Evolutionary conservation across 2,797 vertebrate species (phyloP).

Genomic region (Euphonia xanthogaster): DNA sequence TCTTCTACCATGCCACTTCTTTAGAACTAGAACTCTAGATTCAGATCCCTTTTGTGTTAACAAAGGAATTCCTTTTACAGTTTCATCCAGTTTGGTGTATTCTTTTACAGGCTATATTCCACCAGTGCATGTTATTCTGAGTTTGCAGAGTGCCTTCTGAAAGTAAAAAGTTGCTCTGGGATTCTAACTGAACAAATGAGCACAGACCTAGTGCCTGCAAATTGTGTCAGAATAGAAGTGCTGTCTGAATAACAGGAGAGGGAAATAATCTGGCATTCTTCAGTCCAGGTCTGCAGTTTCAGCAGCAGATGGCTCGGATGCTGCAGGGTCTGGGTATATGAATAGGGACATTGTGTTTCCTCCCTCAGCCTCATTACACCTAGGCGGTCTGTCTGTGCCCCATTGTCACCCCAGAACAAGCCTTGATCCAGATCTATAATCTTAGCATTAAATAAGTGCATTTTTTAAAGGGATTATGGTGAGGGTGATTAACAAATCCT

Average conservation of each 20-base stretch:
- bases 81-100: neutral
- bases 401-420: neutral
- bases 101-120: neutral
- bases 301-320: slow-evolving; percentile 43
- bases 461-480: slow-evolving; percentile 1
- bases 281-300: neutral
- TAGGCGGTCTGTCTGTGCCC: slow-evolving; percentile 11
- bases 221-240: neutral
- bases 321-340: neutral
- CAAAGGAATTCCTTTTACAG: neutral
- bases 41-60: neutral
- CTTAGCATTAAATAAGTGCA: neutral
- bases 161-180: neutral
- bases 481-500: neutral
- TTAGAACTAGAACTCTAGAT: neutral
- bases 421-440: slow-evolving; percentile 18
- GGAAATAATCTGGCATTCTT: neutral
- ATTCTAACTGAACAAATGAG: neutral
- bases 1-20: neutral
- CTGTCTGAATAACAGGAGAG: neutral
- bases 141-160: neutral
- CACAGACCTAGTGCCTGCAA: neutral
- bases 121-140: neutral
- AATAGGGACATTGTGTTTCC: slow-evolving; percentile 39
- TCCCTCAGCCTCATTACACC: slow-evolving; percentile 17